Conservation (phyloP, 2,797 vertebrate species). For the Acipenser ruthenus region DNA sequence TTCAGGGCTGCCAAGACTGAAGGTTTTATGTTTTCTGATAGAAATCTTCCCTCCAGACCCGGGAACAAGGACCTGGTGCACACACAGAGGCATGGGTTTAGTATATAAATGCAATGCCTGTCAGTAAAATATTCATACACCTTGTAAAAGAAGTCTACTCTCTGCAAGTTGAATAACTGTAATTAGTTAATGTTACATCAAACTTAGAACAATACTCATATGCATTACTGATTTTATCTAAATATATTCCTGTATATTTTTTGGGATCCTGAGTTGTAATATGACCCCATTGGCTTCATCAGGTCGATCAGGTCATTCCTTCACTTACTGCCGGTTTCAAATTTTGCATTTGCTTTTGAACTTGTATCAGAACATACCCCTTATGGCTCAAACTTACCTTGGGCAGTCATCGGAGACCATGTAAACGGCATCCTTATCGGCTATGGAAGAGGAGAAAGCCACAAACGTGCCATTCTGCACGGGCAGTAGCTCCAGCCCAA, state of each 20-base stretch:
- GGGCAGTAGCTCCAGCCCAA: slow-evolving; percentile 88
- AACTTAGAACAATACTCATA: not conserved
- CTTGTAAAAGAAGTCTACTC: not conserved
- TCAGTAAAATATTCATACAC: not conserved
- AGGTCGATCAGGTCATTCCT: too few species aligned
- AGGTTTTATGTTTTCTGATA: slow-evolving; percentile 78
- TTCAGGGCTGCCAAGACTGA: slow-evolving; percentile 76
- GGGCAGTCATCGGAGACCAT: slow-evolving; percentile 85
- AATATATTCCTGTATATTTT: too few species aligned
- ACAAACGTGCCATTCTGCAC: slow-evolving; percentile 79
- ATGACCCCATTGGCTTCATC: too few species aligned
- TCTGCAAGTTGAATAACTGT: not conserved
- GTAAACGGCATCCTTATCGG: slow-evolving; percentile 84
- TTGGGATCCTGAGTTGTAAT: too few species aligned
- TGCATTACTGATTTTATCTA: not conserved
- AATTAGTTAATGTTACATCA: not conserved
- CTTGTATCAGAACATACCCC: too few species aligned
- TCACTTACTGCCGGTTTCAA: too few species aligned
- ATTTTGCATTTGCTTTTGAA: too few species aligned
- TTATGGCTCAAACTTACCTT: slow-evolving; percentile 59
- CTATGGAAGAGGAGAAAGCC: slow-evolving; percentile 81
- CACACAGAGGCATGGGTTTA: slow-evolving; percentile 14
- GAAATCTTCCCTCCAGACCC: slow-evolving; percentile 82
- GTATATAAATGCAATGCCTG: not conserved
- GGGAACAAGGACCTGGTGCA: slow-evolving; percentile 78